Evolutionary conservation across 2,797 vertebrate genomes (phyloP), one percentile per base, ranked within the genome.

Genomic region (Microctenopoma steveboyesi): DNA sequence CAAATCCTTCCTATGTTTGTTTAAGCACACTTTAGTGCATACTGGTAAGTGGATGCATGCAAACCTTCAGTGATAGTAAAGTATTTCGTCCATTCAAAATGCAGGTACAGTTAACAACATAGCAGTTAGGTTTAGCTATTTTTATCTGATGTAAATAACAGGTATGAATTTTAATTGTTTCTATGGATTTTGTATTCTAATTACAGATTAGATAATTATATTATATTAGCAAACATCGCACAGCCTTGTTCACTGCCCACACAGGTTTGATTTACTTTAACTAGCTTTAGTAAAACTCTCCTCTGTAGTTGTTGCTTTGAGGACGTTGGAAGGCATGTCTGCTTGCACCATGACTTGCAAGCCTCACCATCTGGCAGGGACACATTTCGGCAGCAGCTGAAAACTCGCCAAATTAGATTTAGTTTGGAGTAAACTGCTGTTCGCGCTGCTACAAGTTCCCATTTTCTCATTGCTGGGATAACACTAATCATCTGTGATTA

Each of bases 331-430:
- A 79, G 69, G 73, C 81, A 69, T 66, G 60, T 68, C 68, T 83
- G 63, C 62, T 78, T 76, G 65, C 75, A 76, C 55, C 25, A 37
- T 70, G 39, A 75, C 81, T 76, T 35, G 61, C 45, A 37, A 60
- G 52, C 47, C 63, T 79, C 67, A 69, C 85, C 88, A 86, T 90
- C 79, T 90, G 85, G 73, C 14, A 1, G 45, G 57, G 69, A 82
- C 74, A 72, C 79, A 72, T 89, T 81, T 77, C 51, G 9, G 65
- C 81, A 79, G 78, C 88, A 85, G 78, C 61, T 47, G 64, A 76
- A 62, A 82, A 74, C 52, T 60, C 16, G 47, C 54, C 59, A 82
- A 81, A 86, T 86, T 83, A 84, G 46, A 78, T 82, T 84, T 57
- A 14, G 63, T 72, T 78, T 69, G 57, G 72, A 72, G 72, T 69